Base-by-base conservation (phyloP, 2,113 vertebrate genomes). In the Tapirus terrestris region DNA sequence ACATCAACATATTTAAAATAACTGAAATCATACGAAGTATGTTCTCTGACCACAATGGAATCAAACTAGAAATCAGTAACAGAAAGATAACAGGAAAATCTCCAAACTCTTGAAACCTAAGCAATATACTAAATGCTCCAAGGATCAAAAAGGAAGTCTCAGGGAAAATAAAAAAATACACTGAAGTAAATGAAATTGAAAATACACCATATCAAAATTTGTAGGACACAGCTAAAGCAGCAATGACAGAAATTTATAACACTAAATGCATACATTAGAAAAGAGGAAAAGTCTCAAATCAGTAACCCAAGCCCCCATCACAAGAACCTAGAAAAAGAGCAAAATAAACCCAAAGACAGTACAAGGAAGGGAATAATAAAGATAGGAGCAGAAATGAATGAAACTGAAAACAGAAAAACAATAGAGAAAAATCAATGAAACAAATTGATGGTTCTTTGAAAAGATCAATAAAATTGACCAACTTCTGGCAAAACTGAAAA, bases 291-390 rank as follows among this genome's bases (percentile, higher is more conserved):
- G 45, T 90, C 68, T 90, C 23, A 81, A 77, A 72, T 87, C 48
- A 86, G 76, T 75, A n/a, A 93, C 11, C 31, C 53, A 82, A 94
- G 36, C 58, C 20, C 51, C 45, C 6, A 82, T 11, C 65, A 36
- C 18, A 79, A 96, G 43, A 80, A 89, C 7, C 10, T 48, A 89
- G 33, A 79, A 94, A 91, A 87, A 72, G 45, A 58, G 51, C 43
- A 92, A 95, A 92, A 87, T 86, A 94, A 96, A 96, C 7, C 48
- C 60, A 82, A 82, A 83, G 6, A 45, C 63, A 96, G 36, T 61
- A 92, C 33, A 80, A 70, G 20, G 5, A 65, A 88, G 8, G 58
- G n/a, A 96, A 84, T n/a, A 80, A 90, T n/a, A 83, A 82, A 95
- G 5, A n/a, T 39, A 85, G 85, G 7, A 92, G 43, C 31, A 96